A percentile compares a stretch with the other conserved stretches of the same genome.
Evolutionary conservation across 2,888 invertebrate genomes (phyloP).

Genomic region (Cordilura impudica): DNA sequence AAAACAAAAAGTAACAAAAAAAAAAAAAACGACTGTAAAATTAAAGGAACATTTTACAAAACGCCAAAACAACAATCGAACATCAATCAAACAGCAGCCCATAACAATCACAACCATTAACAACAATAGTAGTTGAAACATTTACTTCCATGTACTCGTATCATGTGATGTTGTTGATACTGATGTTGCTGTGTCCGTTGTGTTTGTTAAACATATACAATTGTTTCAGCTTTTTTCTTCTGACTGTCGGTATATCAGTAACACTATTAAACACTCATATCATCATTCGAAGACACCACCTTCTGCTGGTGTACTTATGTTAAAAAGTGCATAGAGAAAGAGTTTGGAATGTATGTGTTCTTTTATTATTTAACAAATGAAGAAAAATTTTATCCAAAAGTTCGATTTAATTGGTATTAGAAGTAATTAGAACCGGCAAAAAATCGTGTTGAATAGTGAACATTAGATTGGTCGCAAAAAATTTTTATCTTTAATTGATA

Average conservation of each 20-base stretch:
- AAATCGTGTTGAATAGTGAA: too few species aligned
- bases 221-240: slow-evolving; percentile 14
- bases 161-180: background rate
- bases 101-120: slow-evolving; percentile 62
- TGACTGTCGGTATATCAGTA: slow-evolving; percentile 47
- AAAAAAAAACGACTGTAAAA: slow-evolving; percentile 54
- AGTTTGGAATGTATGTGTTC: too few species aligned
- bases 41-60: slow-evolving; percentile 62
- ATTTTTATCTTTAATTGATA: too few species aligned
- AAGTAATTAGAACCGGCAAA: too few species aligned
- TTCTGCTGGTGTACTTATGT: slow-evolving; percentile 7
- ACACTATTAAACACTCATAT: slow-evolving; percentile 48
- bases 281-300: slow-evolving; percentile 42
- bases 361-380: too few species aligned
- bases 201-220: slow-evolving; percentile 19
- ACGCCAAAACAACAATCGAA: slow-evolving; percentile 69
- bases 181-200: slow-evolving; percentile 1
- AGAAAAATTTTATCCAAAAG: too few species aligned
- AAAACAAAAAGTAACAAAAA: slow-evolving; percentile 5
- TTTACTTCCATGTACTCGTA: slow-evolving; percentile 51
- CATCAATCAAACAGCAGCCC: slow-evolving; percentile 73
- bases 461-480: too few species aligned
- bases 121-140: slow-evolving; percentile 61
- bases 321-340: too few species aligned
- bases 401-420: too few species aligned